phyloP scores from a whole-genome alignment of 2,113 vertebrate genomes.

The Paracanthobrama guichenoti region DNA sequence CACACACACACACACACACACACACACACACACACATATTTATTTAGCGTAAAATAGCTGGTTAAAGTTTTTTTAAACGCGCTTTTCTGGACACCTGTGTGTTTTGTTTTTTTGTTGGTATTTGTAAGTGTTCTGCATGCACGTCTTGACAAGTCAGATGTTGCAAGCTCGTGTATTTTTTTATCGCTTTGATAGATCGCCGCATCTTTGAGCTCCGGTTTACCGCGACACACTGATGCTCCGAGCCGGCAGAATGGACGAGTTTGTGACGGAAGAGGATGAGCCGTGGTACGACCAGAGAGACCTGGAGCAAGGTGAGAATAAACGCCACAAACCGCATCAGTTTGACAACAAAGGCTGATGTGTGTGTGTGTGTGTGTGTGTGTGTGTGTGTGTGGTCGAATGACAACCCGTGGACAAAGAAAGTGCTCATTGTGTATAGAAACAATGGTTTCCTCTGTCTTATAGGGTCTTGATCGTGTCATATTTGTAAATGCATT shows the following conservation, averaged over 20 bases:
- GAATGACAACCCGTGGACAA: not conserved
- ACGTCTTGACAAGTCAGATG: not conserved
- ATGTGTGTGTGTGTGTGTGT: no score
- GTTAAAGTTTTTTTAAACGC: not conserved
- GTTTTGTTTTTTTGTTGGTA: not conserved
- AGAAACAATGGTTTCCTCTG: not conserved
- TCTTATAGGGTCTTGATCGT: not conserved
- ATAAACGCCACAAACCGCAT: not conserved
- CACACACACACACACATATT: no score
- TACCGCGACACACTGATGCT: constrained; percentile 68
- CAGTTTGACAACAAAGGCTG: not conserved
- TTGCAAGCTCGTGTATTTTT: not conserved
- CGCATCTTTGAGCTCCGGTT: constrained; percentile 55
- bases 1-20: no score
- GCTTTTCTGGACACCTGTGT: not conserved
- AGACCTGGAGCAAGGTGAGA: constrained; percentile 94
- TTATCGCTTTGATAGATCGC: not conserved
- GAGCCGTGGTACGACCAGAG: constrained; percentile 97
- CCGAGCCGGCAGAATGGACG: constrained; percentile 87
- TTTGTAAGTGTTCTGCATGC: not conserved
- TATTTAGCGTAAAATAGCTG: not conserved
- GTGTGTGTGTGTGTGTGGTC: not conserved
- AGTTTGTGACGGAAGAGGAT: constrained; percentile 92
- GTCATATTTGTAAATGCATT: not conserved
- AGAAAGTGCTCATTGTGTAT: constrained; percentile 6